phyloP scores from a whole-genome alignment of 2,797 vertebrate species.

The Decapterus maruadsi region DNA sequence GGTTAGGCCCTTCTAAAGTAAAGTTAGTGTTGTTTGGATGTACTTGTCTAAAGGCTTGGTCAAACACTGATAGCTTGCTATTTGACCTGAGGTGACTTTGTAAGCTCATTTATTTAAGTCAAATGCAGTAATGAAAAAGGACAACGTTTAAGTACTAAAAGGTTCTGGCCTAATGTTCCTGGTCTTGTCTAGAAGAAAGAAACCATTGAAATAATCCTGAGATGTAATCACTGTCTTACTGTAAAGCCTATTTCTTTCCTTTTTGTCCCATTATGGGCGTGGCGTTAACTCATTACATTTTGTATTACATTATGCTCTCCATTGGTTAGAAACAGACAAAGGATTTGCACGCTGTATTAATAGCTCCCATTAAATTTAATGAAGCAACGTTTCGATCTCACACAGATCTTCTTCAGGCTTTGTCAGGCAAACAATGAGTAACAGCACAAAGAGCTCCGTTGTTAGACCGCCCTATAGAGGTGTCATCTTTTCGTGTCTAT shows the following conservation, averaged over 20 bases:
- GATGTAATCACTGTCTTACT: conserved; percentile 62
- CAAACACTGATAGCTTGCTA: conserved; percentile 21
- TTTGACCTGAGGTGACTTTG: conserved; percentile 54
- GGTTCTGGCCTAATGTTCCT: conserved; percentile 37
- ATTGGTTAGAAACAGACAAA: conserved; percentile 68
- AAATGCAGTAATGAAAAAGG: conserved; percentile 57
- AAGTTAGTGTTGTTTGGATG: conserved; percentile 21
- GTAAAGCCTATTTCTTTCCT: conserved; percentile 54
- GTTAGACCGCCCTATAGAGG: conserved; percentile 16
- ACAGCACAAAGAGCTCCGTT: conserved; percentile 50
- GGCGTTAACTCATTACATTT: conserved; percentile 65
- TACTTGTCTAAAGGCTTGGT: conserved; percentile 21
- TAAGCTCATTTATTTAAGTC: conserved; percentile 59
- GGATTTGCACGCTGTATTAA: conserved; percentile 66
- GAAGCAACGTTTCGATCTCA: conserved; percentile 66
- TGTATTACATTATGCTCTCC: conserved; percentile 63
- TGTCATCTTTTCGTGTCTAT: conserved; percentile 34
- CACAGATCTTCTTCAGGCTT: conserved; percentile 56
- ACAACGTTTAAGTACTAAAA: conserved; percentile 54
- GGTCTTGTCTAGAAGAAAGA: conserved; percentile 38
- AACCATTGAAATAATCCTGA: conserved; percentile 57
- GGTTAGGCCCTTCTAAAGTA: not conserved
- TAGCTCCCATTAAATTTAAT: conserved; percentile 74
- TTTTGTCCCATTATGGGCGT: conserved; percentile 58
- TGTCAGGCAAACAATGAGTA: conserved; percentile 72